Evolutionary conservation across 2,888 invertebrate species (phyloP).

Genomic region (Cephus pygmeus): DNA sequence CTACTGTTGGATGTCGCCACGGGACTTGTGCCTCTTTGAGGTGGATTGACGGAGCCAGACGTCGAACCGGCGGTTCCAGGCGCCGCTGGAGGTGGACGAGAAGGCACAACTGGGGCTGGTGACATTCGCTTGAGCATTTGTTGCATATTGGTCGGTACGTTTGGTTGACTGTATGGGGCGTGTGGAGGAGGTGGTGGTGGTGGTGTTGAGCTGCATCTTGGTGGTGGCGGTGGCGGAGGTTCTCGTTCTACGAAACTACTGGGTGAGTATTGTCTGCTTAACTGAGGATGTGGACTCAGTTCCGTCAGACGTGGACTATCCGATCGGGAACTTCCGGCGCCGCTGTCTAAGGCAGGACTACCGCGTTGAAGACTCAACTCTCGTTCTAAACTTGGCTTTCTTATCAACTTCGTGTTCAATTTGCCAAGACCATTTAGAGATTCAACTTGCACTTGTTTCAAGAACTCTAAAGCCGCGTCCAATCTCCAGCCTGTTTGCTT

Average conservation of each 20-base stretch:
- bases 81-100: slow-evolving; percentile 75
- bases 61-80: slow-evolving; percentile 63
- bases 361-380: slow-evolving; percentile 82
- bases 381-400: slow-evolving; percentile 90
- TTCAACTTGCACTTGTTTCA: slow-evolving; percentile 73
- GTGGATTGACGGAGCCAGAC: slow-evolving; percentile 64
- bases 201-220: slow-evolving; percentile 78
- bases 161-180: slow-evolving; percentile 66
- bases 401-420: slow-evolving; percentile 76
- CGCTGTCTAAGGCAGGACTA: slow-evolving; percentile 88
- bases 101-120: slow-evolving; percentile 77
- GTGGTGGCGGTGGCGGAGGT: slow-evolving; percentile 80
- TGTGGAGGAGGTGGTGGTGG: slow-evolving; percentile 72
- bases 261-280: slow-evolving; percentile 80
- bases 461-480: slow-evolving; percentile 77
- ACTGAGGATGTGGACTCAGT: slow-evolving; percentile 72
- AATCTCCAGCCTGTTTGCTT: slow-evolving; percentile 78
- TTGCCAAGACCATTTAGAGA: slow-evolving; percentile 71
- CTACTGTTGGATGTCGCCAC: slow-evolving; percentile 68
- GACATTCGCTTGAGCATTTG: slow-evolving; percentile 83
- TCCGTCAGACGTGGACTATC: slow-evolving; percentile 85
- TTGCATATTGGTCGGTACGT: slow-evolving; percentile 75
- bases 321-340: slow-evolving; percentile 88
- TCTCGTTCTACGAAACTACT: slow-evolving; percentile 71
- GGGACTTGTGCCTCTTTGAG: slow-evolving; percentile 80